These are phyloP conservation scores for Trematomus bernacchii DNA, from an alignment of 2,797 vertebrate species.

Conservation along the genomic window DNA sequence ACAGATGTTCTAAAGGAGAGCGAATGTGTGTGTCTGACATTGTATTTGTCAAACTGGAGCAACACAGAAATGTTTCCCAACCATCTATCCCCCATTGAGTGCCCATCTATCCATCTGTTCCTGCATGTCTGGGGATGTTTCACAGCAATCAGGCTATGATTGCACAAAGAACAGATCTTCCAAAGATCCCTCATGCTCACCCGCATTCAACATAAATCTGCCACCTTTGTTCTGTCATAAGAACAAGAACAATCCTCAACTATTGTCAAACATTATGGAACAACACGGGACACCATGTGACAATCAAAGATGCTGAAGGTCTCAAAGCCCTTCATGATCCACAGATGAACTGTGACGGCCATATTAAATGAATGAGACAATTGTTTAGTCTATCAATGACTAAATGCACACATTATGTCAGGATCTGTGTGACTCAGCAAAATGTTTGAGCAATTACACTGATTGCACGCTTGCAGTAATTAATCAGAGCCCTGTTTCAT, in stretches of 20 bases:
- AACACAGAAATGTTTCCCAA: slow-evolving; percentile 23
- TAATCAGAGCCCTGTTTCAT: slow-evolving; percentile 1
- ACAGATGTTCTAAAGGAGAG: slow-evolving; percentile 23
- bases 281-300: not conserved
- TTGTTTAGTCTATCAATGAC: not conserved
- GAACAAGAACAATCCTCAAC: not conserved
- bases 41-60: slow-evolving; percentile 39
- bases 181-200: not conserved
- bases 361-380: not conserved
- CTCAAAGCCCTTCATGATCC: not conserved
- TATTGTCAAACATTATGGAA: not conserved
- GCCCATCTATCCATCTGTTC: slow-evolving; percentile 10
- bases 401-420: slow-evolving; percentile 1
- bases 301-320: not conserved
- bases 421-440: slow-evolving; percentile 4
- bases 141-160: not conserved
- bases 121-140: slow-evolving; percentile 10
- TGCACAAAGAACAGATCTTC: slow-evolving; percentile 4
- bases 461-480: not conserved
- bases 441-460: not conserved
- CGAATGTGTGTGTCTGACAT: slow-evolving; percentile 12
- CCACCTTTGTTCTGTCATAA: not conserved
- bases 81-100: slow-evolving; percentile 2
- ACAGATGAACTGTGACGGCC: not conserved
- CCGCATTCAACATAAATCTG: not conserved